Evolutionary conservation across 2,113 vertebrate species (phyloP).

Genomic region (Anthoscopus minutus): DNA sequence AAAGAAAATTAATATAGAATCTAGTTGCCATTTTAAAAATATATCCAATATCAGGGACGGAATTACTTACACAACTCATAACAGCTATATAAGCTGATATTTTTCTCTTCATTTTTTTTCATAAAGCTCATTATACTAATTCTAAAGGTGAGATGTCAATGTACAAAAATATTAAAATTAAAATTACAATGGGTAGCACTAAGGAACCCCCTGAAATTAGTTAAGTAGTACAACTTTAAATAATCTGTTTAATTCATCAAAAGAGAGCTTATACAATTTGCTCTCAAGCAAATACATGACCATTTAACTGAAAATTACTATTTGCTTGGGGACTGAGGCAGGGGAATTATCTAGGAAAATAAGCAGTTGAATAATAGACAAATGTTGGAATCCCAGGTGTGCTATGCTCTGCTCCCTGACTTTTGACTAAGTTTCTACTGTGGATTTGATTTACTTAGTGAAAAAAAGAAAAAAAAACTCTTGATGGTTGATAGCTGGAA

Average conservation of each 20-base stretch:
- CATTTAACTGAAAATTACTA: background rate
- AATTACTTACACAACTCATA: background rate
- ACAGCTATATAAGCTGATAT: background rate
- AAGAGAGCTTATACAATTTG: background rate
- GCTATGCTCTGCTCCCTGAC: background rate
- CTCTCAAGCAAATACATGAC: background rate
- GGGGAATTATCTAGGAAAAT: background rate
- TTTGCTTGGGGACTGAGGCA: fast-evolving
- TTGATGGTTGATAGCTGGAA: background rate
- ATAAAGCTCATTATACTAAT: background rate
- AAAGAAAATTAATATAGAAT: background rate
- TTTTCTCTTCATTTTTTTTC: background rate
- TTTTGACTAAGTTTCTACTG: background rate
- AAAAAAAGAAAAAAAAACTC: background rate
- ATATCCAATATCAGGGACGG: background rate
- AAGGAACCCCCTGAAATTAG: background rate
- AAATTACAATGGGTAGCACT: background rate
- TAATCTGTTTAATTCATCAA: background rate
- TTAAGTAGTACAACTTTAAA: background rate
- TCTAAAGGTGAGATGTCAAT: background rate
- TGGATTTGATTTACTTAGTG: background rate
- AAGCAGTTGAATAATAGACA: background rate
- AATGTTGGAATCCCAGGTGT: background rate
- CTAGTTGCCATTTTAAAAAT: background rate
- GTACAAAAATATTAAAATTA: background rate